Conservation (phyloP, 2,888 invertebrate genomes). For the Drepanosiphum platanoidis region DNA sequence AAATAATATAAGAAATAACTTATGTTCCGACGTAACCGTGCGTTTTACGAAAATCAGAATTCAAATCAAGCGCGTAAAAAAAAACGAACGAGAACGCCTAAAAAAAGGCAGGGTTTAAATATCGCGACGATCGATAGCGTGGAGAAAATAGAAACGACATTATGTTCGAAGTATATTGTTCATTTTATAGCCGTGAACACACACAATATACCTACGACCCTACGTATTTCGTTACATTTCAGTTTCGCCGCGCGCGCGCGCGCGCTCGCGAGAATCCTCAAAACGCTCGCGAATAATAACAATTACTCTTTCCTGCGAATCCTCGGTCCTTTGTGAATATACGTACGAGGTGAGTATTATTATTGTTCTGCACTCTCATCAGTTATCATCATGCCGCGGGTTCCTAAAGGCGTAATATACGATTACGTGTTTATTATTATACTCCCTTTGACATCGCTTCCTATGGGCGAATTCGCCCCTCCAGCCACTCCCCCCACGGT, state of each 20-base stretch:
- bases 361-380: neutral
- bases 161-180: neutral
- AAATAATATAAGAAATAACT: no score
- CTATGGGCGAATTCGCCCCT: neutral
- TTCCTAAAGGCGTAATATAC: slow-evolving; percentile 28
- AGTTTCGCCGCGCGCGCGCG: neutral
- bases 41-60: no score
- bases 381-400: slow-evolving; percentile 23
- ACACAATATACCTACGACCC: no score
- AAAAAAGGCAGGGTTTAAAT: no score
- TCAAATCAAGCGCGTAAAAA: no score
- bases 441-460: slow-evolving; percentile 30
- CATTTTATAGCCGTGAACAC: neutral
- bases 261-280: neutral
- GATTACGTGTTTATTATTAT: slow-evolving; percentile 30
- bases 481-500: neutral
- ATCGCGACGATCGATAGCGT: neutral
- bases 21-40: no score
- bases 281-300: slow-evolving; percentile 25
- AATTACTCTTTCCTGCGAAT: slow-evolving; percentile 18
- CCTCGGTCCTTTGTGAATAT: slow-evolving; percentile 19
- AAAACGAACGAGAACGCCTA: no score
- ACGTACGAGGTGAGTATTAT: slow-evolving; percentile 5
- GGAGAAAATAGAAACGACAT: no score
- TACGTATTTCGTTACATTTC: neutral